A percentile compares a stretch with the other conserved stretches of the same genome.
Conservation (phyloP, 2,113 vertebrate genomes). For the Melanocharis versteri region DNA sequence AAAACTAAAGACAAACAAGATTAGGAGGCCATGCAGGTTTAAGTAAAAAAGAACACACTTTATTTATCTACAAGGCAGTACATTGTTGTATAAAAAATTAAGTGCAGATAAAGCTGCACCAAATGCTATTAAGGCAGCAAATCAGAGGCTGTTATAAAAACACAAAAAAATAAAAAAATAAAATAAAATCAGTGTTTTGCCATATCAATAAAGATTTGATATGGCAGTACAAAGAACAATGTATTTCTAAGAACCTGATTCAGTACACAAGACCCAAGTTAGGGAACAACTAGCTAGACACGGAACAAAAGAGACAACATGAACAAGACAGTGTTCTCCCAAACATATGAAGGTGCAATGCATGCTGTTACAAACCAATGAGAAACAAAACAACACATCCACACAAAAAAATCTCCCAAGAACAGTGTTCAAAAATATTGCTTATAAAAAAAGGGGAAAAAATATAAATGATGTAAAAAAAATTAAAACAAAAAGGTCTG, state of each 20-base stretch:
- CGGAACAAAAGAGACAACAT: slow-evolving; percentile 70
- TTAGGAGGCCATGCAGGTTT: slow-evolving; percentile 29
- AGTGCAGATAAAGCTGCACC: slow-evolving; percentile 78
- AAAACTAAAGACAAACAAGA: not conserved
- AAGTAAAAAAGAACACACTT: slow-evolving; percentile 86
- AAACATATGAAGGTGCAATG: slow-evolving; percentile 83
- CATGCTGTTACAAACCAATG: slow-evolving; percentile 73
- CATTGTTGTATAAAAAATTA: slow-evolving; percentile 83
- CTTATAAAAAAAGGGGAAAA: slow-evolving; percentile 45
- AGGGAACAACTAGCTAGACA: slow-evolving; percentile 64
- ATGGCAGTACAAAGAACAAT: slow-evolving; percentile 63
- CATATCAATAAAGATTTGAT: slow-evolving; percentile 35
- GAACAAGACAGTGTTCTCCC: slow-evolving; percentile 81
- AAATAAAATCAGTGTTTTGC: slow-evolving; percentile 59
- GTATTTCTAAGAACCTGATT: slow-evolving; percentile 51
- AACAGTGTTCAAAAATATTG: slow-evolving; percentile 79
- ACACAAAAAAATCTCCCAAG: slow-evolving; percentile 74
- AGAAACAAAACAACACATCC: slow-evolving; percentile 61
- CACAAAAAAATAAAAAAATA: slow-evolving; percentile 15
- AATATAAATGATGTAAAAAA: slow-evolving; percentile 50
- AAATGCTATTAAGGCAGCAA: slow-evolving; percentile 83
- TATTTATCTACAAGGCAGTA: slow-evolving; percentile 96
- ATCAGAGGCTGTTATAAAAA: slow-evolving; percentile 62
- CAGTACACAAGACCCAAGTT: slow-evolving; percentile 43
- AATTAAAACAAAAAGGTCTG: slow-evolving; percentile 69